Conservation (phyloP, 2,888 invertebrate genomes). For the Taenaris catops region DNA sequence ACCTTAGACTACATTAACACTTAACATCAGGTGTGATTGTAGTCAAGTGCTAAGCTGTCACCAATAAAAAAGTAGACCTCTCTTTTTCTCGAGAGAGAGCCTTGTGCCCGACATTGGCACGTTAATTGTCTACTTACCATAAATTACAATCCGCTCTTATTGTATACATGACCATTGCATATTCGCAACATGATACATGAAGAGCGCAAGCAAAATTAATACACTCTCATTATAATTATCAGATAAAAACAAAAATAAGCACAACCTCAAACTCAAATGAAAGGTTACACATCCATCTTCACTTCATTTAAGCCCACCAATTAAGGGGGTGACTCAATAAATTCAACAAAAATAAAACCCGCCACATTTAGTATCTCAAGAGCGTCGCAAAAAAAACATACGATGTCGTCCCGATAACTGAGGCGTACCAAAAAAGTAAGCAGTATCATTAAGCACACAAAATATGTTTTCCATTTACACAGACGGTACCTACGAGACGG, state of each 20-base stretch:
- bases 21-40: too few relatives aligned
- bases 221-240: slow-evolving; percentile 15
- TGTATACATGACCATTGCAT: slow-evolving; percentile 1
- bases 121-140: too few relatives aligned
- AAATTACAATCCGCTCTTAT: too few relatives aligned
- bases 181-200: slow-evolving; percentile 14
- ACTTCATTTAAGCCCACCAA: slow-evolving; percentile 54
- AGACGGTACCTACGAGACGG: slow-evolving; percentile 73
- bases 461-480: slow-evolving; percentile 79
- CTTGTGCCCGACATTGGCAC: too few relatives aligned
- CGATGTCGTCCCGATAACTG: slow-evolving; percentile 56
- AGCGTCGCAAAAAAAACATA: slow-evolving; percentile 69
- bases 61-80: neutral
- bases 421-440: slow-evolving; percentile 68
- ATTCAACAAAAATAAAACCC: slow-evolving; percentile 56
- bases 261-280: slow-evolving; percentile 7
- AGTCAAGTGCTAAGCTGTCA: too few relatives aligned
- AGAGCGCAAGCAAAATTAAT: slow-evolving; percentile 11
- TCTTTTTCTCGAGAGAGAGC: too few relatives aligned
- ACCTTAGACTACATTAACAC: too few relatives aligned
- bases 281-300: slow-evolving; percentile 30
- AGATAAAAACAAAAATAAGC: slow-evolving; percentile 5
- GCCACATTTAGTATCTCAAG: slow-evolving; percentile 40
- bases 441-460: slow-evolving; percentile 79
- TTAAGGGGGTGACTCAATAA: slow-evolving; percentile 62